phyloP scores from a whole-genome alignment of 2,797 vertebrate genomes.

The Anabacerthia variegaticeps region DNA sequence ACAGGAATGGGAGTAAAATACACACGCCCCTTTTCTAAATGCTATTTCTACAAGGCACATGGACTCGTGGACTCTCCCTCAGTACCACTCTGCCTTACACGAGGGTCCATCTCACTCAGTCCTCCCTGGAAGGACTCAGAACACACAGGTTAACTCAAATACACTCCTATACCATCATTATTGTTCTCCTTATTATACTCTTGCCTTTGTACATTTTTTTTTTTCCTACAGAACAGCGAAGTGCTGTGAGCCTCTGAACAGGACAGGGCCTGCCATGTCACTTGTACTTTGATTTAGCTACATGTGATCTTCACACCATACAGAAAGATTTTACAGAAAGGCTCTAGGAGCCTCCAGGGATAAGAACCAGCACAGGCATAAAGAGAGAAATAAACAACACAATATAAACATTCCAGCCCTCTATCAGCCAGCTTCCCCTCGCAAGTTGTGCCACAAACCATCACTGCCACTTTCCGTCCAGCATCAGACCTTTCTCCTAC shows the following conservation, averaged over 20 bases:
- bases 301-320: not conserved
- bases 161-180: accelerated
- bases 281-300: not conserved
- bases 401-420: not conserved
- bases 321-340: not conserved
- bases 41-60: accelerated
- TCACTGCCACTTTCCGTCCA: accelerated
- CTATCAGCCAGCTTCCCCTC: not conserved
- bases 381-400: not conserved
- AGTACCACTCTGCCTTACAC: not conserved
- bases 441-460: not conserved
- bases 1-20: not conserved
- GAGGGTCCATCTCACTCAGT: not conserved
- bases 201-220: not conserved
- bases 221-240: not conserved
- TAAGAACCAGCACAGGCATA: not conserved
- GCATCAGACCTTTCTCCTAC: not conserved
- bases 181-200: not conserved
- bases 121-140: not conserved
- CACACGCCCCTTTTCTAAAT: not conserved
- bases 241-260: accelerated
- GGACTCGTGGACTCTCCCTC: accelerated
- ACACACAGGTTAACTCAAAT: not conserved
- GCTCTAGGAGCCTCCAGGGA: not conserved
- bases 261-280: not conserved